phyloP scores from a whole-genome alignment of 2,113 vertebrate genomes.

The Eretmochelys imbricata region DNA sequence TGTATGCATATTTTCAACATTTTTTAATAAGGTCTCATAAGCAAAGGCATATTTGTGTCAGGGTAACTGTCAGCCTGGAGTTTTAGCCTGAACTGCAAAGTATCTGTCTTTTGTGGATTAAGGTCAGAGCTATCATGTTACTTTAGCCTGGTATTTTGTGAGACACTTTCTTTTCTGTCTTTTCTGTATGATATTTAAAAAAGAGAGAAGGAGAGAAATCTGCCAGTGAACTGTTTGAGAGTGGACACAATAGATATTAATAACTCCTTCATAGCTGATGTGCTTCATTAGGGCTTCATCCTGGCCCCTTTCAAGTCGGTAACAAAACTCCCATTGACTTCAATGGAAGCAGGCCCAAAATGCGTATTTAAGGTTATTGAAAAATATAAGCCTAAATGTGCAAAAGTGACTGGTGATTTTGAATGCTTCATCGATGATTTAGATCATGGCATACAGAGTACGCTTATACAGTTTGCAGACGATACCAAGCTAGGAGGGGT shows the following conservation, averaged over 20 bases:
- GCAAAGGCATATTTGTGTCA: constrained; percentile 32
- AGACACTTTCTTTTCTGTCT: constrained; percentile 19
- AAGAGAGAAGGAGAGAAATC: not conserved
- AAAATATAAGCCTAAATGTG: not conserved
- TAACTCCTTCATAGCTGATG: fast-evolving
- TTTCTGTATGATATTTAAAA: not conserved
- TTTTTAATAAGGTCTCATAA: constrained; percentile 31
- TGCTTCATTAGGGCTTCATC: not conserved
- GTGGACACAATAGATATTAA: not conserved
- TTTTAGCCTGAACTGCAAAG: constrained; percentile 59
- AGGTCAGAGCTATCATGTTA: constrained; percentile 39
- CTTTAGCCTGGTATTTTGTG: constrained; percentile 16
- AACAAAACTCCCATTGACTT: not conserved
- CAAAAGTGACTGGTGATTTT: not conserved
- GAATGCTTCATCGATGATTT: not conserved
- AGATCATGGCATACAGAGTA: no score
- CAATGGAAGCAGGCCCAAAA: not conserved
- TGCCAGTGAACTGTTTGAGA: not conserved
- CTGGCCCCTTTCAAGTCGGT: not conserved
- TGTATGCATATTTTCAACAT: constrained; percentile 54
- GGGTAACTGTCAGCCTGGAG: constrained; percentile 41
- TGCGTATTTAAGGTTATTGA: not conserved
- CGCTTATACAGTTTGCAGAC: no score
- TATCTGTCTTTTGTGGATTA: constrained; percentile 57
- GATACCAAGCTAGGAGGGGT: no score